Evolutionary conservation across 2,888 invertebrate species (phyloP).

Genomic region (Apeira syringaria): DNA sequence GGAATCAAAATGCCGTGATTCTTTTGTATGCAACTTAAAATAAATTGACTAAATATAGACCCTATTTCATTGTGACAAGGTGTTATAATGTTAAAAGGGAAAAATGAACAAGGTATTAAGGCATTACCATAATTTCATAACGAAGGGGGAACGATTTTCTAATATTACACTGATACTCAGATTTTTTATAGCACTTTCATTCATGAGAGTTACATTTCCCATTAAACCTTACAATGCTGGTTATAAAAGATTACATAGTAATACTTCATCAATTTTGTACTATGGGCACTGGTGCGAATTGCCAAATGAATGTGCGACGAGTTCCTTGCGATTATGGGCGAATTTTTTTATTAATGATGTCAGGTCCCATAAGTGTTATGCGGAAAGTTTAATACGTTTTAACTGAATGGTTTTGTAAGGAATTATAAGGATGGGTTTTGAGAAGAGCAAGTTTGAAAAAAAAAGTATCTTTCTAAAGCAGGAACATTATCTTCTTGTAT

Average conservation of each 20-base stretch:
- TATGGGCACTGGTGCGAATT: no score
- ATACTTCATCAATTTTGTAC: no score
- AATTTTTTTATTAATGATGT: slow-evolving; percentile 15
- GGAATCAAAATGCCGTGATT: slow-evolving; percentile 34
- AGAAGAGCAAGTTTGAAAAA: no score
- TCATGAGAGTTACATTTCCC: slow-evolving; percentile 30
- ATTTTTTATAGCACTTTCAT: slow-evolving; percentile 51
- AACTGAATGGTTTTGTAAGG: slow-evolving; percentile 1
- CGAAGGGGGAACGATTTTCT: slow-evolving; percentile 69
- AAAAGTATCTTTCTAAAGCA: no score
- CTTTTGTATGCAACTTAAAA: slow-evolving; percentile 22
- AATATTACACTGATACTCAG: slow-evolving; percentile 66
- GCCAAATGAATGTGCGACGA: slow-evolving; percentile 28
- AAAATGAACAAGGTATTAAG: slow-evolving; percentile 22
- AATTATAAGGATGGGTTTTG: background rate
- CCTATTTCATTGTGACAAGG: slow-evolving; percentile 16
- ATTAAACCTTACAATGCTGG: no score
- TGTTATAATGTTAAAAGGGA: background rate
- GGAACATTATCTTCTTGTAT: no score
- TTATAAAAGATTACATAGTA: no score
- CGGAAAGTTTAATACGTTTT: slow-evolving; percentile 27
- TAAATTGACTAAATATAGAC: slow-evolving; percentile 4
- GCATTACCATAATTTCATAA: slow-evolving; percentile 77
- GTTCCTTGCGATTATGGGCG: slow-evolving; percentile 22
- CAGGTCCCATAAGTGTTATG: slow-evolving; percentile 13